Conservation (phyloP, 1,140 invertebrate genomes). For the Camponotus pennsylvanicus region DNA sequence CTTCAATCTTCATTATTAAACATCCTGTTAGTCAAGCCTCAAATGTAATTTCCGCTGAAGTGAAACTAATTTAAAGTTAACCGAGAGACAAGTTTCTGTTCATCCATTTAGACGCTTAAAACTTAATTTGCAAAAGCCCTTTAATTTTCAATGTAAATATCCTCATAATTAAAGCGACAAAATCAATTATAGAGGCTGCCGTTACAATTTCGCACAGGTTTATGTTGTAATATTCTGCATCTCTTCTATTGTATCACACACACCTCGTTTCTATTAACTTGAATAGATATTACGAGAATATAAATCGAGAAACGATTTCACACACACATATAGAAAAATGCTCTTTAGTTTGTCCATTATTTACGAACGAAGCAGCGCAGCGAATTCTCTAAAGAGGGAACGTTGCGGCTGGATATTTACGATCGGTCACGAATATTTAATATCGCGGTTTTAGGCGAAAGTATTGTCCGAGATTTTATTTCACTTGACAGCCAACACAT, state of each 20-base stretch:
- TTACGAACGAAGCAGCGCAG: not conserved
- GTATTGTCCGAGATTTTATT: constrained; percentile 19
- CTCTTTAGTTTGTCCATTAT: constrained; percentile 10
- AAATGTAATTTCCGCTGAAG: constrained; percentile 43
- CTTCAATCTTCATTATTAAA: constrained; percentile 35
- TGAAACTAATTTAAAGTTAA: constrained; percentile 48
- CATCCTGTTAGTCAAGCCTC: constrained; percentile 15
- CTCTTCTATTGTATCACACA: not conserved
- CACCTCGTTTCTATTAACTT: not conserved
- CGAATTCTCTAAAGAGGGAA: not conserved
- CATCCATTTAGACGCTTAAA: constrained; percentile 14
- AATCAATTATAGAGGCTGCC: constrained; percentile 13
- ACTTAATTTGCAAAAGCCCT: constrained; percentile 1
- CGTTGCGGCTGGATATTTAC: not conserved
- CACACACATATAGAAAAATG: not conserved
- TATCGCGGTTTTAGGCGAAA: constrained; percentile 24
- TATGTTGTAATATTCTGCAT: not conserved
- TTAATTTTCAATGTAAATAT: constrained; percentile 41
- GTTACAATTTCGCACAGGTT: constrained; percentile 14
- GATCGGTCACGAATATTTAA: constrained; percentile 29
- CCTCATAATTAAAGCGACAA: constrained; percentile 1
- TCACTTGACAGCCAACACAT: not conserved
- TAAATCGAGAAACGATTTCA: not conserved
- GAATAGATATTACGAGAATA: not conserved
- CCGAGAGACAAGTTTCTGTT: constrained; percentile 10